A percentile compares a stretch with the other conserved stretches of the same genome.
These are phyloP conservation scores for Microctenopoma lineatum DNA, from an alignment of 2,797 vertebrate species.

Conservation along the genomic window DNA sequence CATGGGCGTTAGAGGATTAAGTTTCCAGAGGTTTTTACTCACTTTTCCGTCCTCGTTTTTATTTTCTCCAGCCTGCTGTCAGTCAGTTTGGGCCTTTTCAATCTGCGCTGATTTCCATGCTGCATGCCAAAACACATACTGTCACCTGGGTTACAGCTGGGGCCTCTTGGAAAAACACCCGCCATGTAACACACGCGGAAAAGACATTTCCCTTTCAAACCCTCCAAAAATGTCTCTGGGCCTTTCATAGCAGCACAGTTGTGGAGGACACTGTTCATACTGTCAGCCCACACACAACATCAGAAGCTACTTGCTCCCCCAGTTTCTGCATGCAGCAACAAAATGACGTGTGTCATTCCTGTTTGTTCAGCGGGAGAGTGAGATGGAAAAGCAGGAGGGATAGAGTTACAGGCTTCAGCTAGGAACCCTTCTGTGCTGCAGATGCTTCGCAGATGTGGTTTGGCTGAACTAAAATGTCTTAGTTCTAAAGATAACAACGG, in stretches of 20 bases:
- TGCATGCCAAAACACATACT: slow-evolving; percentile 61
- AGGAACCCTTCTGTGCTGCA: background rate
- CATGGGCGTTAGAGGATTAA: slow-evolving; percentile 6
- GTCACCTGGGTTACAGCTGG: slow-evolving; percentile 69
- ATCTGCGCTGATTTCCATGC: slow-evolving; percentile 51
- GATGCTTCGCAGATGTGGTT: slow-evolving; percentile 46
- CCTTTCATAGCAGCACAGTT: slow-evolving; percentile 8
- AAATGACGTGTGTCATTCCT: slow-evolving; percentile 1
- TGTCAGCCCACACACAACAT: slow-evolving; percentile 21
- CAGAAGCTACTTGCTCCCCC: slow-evolving; percentile 5
- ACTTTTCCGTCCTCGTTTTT: slow-evolving; percentile 16
- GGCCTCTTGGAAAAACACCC: slow-evolving; percentile 51
- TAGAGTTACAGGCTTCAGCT: background rate
- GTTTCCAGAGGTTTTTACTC: slow-evolving; percentile 20
- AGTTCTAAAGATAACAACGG: background rate
- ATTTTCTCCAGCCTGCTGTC: slow-evolving; percentile 24
- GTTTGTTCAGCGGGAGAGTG: background rate
- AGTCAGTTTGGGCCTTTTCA: slow-evolving; percentile 22
- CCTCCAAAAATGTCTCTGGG: background rate
- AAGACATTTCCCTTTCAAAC: slow-evolving; percentile 30
- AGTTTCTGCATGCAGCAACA: background rate
- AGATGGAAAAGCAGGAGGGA: background rate
- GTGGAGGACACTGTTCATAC: background rate
- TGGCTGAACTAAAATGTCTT: background rate
- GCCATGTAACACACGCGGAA: slow-evolving; percentile 26